Base-by-base conservation (phyloP, 2,888 invertebrate species). In the Archips crataeganus region DNA sequence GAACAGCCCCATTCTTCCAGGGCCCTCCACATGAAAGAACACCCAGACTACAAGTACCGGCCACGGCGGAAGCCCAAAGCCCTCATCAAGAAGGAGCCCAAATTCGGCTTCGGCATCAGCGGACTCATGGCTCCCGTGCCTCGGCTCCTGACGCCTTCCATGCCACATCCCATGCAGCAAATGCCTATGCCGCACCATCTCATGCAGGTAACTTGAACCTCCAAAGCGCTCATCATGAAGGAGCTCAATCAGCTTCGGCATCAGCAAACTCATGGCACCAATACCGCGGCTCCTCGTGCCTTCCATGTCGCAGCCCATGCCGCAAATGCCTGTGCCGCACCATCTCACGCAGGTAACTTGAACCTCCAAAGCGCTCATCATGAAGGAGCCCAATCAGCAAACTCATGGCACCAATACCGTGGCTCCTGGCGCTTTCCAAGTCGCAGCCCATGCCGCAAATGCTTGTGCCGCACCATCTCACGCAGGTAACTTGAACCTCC, bases 1-100 rank as follows among this genome's bases (percentile, higher is more conserved):
- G 32, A 57, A n/a, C 10, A 34, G 0, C 13, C 6, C 3, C 13
- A 9, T 42, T 34, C n/a, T 94, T 94, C 39, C 96, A 98, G 98
- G 89, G 98, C 98, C 51, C 95, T 98, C 11, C 98, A 98, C 95
- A 98, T 98, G 98, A 98, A 98, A 92, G 98, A 98, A 87, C 98
- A 98, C 84, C 98, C 98, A 6, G 98, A 98, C 93, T 98, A 98
- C 95, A 98, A 98, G 92, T 98, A 98, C 94, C 95, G 98, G 61
- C 98, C 98, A 11, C 95, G 98, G 70, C 95, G 98, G 84, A 98
- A 98, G 90, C 98, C 98, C 4, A 98, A 98, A 88, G 97, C 98
- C 0, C 94, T 98, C 13, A 95, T 97, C 77, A 98, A 98, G 88
- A 97, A 97, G 81, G 97, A 97, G 81, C 96, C 96, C 36, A 97